Evolutionary conservation across 1,140 invertebrate genomes (phyloP).

Genomic region (Pachypsylla venusta): DNA sequence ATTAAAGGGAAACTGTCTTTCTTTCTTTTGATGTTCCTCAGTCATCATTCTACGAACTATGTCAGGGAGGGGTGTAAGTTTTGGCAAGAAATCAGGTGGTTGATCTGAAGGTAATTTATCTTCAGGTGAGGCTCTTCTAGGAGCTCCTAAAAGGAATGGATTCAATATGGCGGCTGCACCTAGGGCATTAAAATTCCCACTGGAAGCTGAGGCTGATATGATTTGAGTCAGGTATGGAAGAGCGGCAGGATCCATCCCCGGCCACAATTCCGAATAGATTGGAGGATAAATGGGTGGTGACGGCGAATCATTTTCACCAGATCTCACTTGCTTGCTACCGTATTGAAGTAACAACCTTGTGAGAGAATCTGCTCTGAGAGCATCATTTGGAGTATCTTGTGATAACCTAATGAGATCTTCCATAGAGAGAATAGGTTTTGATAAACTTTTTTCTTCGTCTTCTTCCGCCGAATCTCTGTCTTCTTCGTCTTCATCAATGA

Average conservation of each 20-base stretch:
- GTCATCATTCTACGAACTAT: constrained; percentile 24
- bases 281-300: constrained; percentile 17
- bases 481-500: constrained; percentile 12
- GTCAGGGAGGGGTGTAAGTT: constrained; percentile 22
- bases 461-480: constrained; percentile 10
- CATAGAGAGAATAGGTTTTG: constrained; percentile 39
- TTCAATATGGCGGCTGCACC: constrained; percentile 13
- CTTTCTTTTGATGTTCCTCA: constrained; percentile 20
- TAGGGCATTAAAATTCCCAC: neutral
- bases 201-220: constrained; percentile 17
- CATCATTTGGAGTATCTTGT: constrained; percentile 30
- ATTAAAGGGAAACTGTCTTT: constrained; percentile 16
- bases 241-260: constrained; percentile 37
- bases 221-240: constrained; percentile 40
- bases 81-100: constrained; percentile 22
- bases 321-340: constrained; percentile 27
- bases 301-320: constrained; percentile 17
- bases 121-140: constrained; percentile 7
- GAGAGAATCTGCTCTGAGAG: constrained; percentile 36
- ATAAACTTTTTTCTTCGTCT: constrained; percentile 30
- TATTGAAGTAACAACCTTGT: constrained; percentile 40
- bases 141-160: constrained; percentile 8
- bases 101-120: constrained; percentile 13
- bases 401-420: constrained; percentile 44
- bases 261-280: constrained; percentile 27